Base-by-base conservation (phyloP, 2,797 vertebrate genomes). In the Phataginus tricuspis region DNA sequence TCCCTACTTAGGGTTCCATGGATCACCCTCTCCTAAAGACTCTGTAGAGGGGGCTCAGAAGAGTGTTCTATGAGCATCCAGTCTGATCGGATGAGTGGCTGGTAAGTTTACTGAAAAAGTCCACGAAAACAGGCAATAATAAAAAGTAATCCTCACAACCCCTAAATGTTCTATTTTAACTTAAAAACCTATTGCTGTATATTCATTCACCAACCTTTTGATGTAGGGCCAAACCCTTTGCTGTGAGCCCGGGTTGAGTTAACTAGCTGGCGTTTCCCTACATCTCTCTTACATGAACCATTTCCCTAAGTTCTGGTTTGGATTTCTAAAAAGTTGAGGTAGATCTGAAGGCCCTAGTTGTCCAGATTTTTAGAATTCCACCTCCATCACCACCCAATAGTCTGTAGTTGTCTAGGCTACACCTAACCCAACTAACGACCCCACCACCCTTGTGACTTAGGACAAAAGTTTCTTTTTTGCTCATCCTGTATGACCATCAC, bases 361-460 rank as follows among this genome's bases (percentile, higher is more conserved):
- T 51, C 74, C 53, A 37, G 85, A 74, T 61, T 72, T 78, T 86
- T 68, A 79, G 85, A 92, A 89, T 92, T 92, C 75, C 59, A 45
- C 45, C 53, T 75, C 31, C 61, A 7, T 68, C 23, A 13, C 59
- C 42, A 61, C 68, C 51, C 6, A 21, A 19, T 27, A 23, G 57
- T 85, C 34, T 88, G 5, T 23, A n/a, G 16, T 74, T 53, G 61
- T 89, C 57, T 34, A 71, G 55, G 16, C 45, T 82, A 90, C 23
- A 71, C n/a, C 37, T 72, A 27, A 34, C 42, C 61, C 45, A 63
- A 31, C 31, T 49, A 74, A 57, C 37, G 25, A 16, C 42, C 23
- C 53, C 51, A 53, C 34, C 34, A 11, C 45, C 27, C 27, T 37
- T 14, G 34, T 37, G 69, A 16, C n/a, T 55, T 39, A 71, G 21